A percentile compares a stretch with the other conserved stretches of the same genome.
phyloP scores from a whole-genome alignment of 2,888 invertebrate genomes.

The Tetranychus piercei region DNA sequence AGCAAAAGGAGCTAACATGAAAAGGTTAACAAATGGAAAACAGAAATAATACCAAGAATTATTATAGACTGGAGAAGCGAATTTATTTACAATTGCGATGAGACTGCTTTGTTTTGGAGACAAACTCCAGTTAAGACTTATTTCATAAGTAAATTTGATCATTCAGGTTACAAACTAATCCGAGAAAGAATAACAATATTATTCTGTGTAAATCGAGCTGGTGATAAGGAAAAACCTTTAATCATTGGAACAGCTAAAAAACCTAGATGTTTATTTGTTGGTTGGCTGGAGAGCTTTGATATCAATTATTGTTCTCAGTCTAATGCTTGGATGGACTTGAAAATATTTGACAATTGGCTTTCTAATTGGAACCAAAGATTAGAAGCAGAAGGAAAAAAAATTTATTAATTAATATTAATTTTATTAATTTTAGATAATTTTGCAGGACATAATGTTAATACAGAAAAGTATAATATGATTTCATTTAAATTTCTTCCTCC shows the following conservation, averaged over 20 bases:
- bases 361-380: neutral
- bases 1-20: neutral
- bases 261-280: neutral
- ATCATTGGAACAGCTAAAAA: neutral
- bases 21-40: neutral
- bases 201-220: neutral
- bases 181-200: neutral
- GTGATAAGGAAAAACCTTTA: neutral
- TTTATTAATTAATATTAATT: too few species aligned
- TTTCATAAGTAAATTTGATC: too few species aligned
- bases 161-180: neutral
- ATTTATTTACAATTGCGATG: constrained; percentile 7
- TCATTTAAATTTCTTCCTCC: neutral
- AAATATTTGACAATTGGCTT: neutral
- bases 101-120: constrained; percentile 3
- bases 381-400: neutral
- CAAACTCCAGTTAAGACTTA: neutral
- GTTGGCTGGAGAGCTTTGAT: neutral
- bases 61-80: neutral
- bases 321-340: neutral
- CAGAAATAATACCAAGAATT: neutral
- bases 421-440: neutral
- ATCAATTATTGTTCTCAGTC: neutral
- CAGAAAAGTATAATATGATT: neutral
- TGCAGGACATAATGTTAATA: neutral